Evolutionary conservation across 2,113 vertebrate species (phyloP).

Genomic region (Herpetotheres cachinnans): DNA sequence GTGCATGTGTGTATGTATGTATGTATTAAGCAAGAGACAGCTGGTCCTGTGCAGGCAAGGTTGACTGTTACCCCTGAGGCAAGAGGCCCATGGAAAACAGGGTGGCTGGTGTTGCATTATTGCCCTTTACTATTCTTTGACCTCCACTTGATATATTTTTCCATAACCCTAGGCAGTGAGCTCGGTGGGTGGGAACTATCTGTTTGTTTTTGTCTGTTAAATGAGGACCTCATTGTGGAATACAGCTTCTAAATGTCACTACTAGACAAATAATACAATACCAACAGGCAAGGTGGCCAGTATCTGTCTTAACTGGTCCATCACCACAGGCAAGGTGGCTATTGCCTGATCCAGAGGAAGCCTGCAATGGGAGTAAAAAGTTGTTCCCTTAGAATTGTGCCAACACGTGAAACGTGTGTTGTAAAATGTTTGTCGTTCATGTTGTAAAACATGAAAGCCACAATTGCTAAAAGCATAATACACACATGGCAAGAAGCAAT

Average conservation of each 20-base stretch:
- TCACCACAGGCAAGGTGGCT: background rate
- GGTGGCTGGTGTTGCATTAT: background rate
- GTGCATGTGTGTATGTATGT: background rate
- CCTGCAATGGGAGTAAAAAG: background rate
- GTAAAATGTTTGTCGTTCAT: no score
- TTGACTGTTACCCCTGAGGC: slow-evolving; percentile 39
- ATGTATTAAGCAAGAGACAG: slow-evolving; percentile 3
- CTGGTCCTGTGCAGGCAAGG: slow-evolving; percentile 13
- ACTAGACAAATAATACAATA: background rate
- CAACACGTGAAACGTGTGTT: background rate
- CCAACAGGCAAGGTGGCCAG: background rate
- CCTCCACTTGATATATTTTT: slow-evolving; percentile 47
- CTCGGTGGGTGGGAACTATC: slow-evolving; percentile 18
- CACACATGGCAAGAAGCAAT: background rate
- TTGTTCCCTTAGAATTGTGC: background rate
- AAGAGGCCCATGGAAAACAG: slow-evolving; percentile 24
- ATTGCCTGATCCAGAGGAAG: background rate
- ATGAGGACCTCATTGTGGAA: background rate
- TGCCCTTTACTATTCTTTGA: slow-evolving; percentile 40
- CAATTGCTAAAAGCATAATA: background rate
- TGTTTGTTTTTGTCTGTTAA: background rate
- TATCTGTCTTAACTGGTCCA: background rate
- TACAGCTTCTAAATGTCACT: background rate
- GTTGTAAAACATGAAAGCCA: background rate
- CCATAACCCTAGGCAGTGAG: slow-evolving; percentile 46